These are phyloP conservation scores for Iguana delicatissima DNA, from an alignment of 2,797 vertebrate genomes.

Conservation along the genomic window DNA sequence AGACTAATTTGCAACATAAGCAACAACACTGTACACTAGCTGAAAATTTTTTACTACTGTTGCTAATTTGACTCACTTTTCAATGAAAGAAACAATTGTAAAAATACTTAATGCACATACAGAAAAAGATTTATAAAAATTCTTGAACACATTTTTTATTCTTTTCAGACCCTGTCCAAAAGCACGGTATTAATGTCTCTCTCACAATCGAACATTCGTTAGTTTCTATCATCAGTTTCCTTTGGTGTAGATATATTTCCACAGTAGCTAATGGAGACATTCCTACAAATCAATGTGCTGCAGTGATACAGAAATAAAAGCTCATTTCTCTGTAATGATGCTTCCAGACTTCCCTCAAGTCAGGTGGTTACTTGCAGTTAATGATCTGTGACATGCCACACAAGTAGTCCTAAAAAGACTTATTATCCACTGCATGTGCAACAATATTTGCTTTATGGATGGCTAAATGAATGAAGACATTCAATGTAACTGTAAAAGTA, in stretches of 20 bases:
- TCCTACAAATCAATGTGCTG: slow-evolving; percentile 91
- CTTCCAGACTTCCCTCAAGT: slow-evolving; percentile 92
- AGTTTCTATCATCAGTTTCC: slow-evolving; percentile 75
- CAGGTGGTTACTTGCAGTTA: slow-evolving; percentile 92
- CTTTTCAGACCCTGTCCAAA: slow-evolving; percentile 56
- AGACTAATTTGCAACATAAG: slow-evolving; percentile 30
- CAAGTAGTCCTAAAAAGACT: slow-evolving; percentile 96
- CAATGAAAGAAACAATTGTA: slow-evolving; percentile 46
- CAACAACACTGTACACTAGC: slow-evolving; percentile 14
- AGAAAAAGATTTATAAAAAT: slow-evolving; percentile 52
- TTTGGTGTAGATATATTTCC: slow-evolving; percentile 80
- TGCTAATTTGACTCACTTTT: slow-evolving; percentile 38
- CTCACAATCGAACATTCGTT: slow-evolving; percentile 63
- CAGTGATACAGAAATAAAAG: slow-evolving; percentile 91
- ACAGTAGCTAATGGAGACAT: slow-evolving; percentile 83
- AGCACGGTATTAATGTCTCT: slow-evolving; percentile 59
- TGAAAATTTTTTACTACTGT: slow-evolving; percentile 26
- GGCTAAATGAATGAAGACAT: slow-evolving; percentile 98
- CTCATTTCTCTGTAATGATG: slow-evolving; percentile 92
- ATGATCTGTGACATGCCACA: slow-evolving; percentile 99
- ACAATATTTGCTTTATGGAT: slow-evolving; percentile 99
- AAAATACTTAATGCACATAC: slow-evolving; percentile 43
- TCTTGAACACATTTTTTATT: slow-evolving; percentile 42
- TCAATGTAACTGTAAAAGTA: slow-evolving; percentile 92
- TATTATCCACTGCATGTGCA: slow-evolving; percentile 98